Base-by-base conservation (phyloP, 1,140 invertebrate species). In the Zophobas morio region DNA sequence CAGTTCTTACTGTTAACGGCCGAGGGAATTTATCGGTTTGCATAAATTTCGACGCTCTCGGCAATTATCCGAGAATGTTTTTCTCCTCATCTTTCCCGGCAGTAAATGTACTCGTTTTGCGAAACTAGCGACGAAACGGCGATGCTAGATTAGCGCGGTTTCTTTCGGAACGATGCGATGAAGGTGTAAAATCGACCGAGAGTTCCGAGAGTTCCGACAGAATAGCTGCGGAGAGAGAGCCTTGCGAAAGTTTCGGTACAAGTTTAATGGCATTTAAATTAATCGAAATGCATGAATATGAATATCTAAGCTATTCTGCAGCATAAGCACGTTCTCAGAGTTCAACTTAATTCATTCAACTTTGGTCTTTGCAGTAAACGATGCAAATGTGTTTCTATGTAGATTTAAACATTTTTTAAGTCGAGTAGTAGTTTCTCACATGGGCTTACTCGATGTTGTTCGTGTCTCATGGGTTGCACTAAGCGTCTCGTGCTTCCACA, bases 11-110 rank as follows among this genome's bases (percentile, higher is more conserved):
- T 39, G 57, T 63, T 8, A 63, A 63, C 37, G 36, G 57, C 35
- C 57, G n/a, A 39, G 57, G 32, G 57, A 63, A 63, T 63, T 63
- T 63, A 63, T 63, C 57, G 57, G 57, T 63, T 63, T 63, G 57
- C 57, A 63, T 63, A 63, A 63, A 63, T 63, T 63, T 39, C 6
- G 34, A 63, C 49, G 49, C 20, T 51, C 49, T 36, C 56, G 33
- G 56, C 56, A 60, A 60, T 60, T 60, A 60, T 37, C 56, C 36
- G 34, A 60, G 56, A 37, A 60, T 37, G 56, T 37, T 60, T 60
- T 60, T 60, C 56, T 36, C 56, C 35, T 51, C 49, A 20, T 51
- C 49, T 20, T 51, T 46, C 4, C 6, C n/a, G 49, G 49, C n/a
- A 6, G 6, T 20, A 2, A 51, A 20, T 51, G 49, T 2, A 51